Evolutionary conservation across 2,113 vertebrate species (phyloP).

Genomic region (Oostethus manadensis): DNA sequence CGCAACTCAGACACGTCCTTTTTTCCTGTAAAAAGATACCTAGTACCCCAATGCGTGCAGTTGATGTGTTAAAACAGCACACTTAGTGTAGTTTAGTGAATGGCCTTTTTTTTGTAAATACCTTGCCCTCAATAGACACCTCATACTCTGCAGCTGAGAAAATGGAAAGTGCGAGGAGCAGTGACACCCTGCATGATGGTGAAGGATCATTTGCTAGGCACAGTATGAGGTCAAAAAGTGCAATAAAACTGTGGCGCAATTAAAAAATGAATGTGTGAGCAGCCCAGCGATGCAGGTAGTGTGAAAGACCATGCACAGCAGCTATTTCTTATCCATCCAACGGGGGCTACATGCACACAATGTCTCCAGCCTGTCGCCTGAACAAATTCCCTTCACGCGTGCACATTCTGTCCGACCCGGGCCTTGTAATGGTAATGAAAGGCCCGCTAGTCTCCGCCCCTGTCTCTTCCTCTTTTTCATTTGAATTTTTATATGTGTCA

Average conservation of each 20-base stretch:
- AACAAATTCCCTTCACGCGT: constrained; percentile 61
- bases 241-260: too few relatives aligned
- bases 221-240: too few relatives aligned
- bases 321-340: constrained; percentile 23
- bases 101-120: too few relatives aligned
- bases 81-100: too few relatives aligned
- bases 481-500: constrained; percentile 48
- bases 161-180: too few relatives aligned
- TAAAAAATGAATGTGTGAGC: not conserved
- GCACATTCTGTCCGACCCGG: constrained; percentile 65
- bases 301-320: constrained; percentile 35
- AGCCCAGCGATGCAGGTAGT: not conserved
- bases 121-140: too few relatives aligned
- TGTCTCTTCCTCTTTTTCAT: constrained; percentile 53
- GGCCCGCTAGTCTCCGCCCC: constrained; percentile 58
- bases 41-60: too few relatives aligned
- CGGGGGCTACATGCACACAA: constrained; percentile 45
- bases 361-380: constrained; percentile 64
- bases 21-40: too few relatives aligned
- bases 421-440: constrained; percentile 84
- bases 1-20: too few relatives aligned
- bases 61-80: too few relatives aligned
- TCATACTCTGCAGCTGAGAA: too few relatives aligned
- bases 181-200: not conserved
- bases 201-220: not conserved